Evolutionary conservation across 2,113 vertebrate species (phyloP).

Genomic region (Ahaetulla prasina): DNA sequence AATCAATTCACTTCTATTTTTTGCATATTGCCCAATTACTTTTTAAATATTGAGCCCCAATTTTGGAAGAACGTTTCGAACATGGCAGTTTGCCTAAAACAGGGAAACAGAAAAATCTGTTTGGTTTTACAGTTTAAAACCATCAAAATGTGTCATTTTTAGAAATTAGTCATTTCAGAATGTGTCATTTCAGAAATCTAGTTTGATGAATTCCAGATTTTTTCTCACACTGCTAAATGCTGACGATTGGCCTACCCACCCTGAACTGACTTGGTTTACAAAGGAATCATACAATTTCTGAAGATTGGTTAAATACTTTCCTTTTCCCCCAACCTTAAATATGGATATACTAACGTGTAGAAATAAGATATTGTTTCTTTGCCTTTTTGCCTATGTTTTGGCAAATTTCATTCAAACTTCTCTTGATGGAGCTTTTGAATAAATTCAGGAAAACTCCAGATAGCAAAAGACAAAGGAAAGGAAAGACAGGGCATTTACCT

Average conservation of each 20-base stretch:
- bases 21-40: background rate
- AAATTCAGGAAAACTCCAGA: background rate
- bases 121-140: background rate
- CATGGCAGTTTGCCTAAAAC: background rate
- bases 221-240: background rate
- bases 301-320: background rate
- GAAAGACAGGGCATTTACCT: background rate
- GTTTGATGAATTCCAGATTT: background rate
- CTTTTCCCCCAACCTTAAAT: background rate
- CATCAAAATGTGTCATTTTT: background rate
- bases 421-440: background rate
- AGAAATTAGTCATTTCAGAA: too few species aligned
- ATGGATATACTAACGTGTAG: background rate
- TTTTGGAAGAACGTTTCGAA: background rate
- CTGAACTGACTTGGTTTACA: background rate
- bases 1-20: background rate
- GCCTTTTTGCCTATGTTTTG: background rate
- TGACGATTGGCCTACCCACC: background rate
- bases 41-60: background rate
- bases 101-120: background rate
- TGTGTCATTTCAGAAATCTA: background rate
- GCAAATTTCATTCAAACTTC: background rate
- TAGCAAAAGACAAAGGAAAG: background rate
- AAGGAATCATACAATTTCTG: background rate
- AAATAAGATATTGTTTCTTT: background rate